A percentile compares a stretch with the other conserved stretches of the same genome.
phyloP scores from a whole-genome alignment of 2,888 invertebrate genomes.

The Ichneumoninae sp. region DNA sequence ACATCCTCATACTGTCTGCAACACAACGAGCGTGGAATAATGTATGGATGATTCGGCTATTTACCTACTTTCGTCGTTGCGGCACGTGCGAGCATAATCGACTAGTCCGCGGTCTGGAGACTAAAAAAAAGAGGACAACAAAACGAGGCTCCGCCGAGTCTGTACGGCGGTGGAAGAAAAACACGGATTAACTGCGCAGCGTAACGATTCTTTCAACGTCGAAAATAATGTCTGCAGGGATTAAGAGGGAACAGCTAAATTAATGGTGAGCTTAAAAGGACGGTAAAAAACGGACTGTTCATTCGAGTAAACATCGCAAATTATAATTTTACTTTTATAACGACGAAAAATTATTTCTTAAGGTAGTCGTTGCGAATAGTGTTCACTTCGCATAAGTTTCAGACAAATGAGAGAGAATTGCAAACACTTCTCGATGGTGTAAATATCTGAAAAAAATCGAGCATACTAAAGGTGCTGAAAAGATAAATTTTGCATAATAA shows the following conservation, averaged over 20 bases:
- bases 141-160: neutral
- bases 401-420: too few species aligned
- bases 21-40: neutral
- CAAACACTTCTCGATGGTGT: too few species aligned
- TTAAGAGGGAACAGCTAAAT: neutral
- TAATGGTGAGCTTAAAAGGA: neutral
- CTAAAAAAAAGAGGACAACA: neutral
- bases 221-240: neutral
- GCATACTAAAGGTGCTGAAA: too few species aligned
- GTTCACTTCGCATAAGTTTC: too few species aligned
- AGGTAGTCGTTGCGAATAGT: too few species aligned
- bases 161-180: neutral
- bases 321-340: too few species aligned
- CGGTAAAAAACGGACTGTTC: neutral
- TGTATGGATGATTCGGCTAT: neutral
- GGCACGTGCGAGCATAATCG: slow-evolving; percentile 22
- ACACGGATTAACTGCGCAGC: slow-evolving; percentile 7
- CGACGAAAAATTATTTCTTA: too few species aligned
- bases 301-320: neutral
- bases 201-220: neutral
- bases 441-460: too few species aligned
- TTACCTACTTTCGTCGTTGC: slow-evolving; percentile 11
- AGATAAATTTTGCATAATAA: too few species aligned
- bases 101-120: neutral
- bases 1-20: neutral